phyloP scores from a whole-genome alignment of 2,797 vertebrate species.

The Sternotherus odoratus region DNA sequence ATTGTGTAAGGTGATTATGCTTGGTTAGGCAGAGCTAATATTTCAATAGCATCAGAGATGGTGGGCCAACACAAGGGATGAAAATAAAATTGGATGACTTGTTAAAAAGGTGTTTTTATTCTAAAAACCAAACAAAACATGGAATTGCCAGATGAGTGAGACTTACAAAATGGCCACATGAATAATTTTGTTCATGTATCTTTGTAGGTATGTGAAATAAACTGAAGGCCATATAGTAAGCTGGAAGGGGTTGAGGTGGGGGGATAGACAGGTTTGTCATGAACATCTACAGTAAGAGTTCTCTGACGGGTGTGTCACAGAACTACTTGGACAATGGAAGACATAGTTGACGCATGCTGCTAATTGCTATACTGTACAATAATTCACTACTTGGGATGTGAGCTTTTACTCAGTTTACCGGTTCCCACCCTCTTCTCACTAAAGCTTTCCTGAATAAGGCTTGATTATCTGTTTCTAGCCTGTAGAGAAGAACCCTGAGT shows the following conservation, averaged over 20 bases:
- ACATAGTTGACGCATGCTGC: neutral
- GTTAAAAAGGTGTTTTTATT: neutral
- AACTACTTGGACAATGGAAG: neutral
- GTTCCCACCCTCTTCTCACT: neutral
- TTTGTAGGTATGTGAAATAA: neutral
- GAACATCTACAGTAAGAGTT: neutral
- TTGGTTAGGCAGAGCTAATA: neutral
- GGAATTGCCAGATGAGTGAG: neutral
- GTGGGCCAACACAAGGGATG: neutral
- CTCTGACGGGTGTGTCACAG: neutral
- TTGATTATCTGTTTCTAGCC: neutral
- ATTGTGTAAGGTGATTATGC: neutral
- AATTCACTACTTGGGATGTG: neutral
- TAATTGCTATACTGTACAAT: neutral
- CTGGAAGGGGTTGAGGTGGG: neutral
- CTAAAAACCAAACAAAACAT: too few species aligned
- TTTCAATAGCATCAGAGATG: fast-evolving
- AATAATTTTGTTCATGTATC: neutral
- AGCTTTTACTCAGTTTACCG: neutral
- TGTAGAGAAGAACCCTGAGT: neutral
- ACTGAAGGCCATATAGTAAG: neutral
- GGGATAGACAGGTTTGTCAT: neutral
- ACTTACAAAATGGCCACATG: neutral
- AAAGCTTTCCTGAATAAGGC: neutral
- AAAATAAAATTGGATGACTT: neutral